Base-by-base conservation (phyloP, 2,888 invertebrate genomes). In the Mallateleia sp. region DNA sequence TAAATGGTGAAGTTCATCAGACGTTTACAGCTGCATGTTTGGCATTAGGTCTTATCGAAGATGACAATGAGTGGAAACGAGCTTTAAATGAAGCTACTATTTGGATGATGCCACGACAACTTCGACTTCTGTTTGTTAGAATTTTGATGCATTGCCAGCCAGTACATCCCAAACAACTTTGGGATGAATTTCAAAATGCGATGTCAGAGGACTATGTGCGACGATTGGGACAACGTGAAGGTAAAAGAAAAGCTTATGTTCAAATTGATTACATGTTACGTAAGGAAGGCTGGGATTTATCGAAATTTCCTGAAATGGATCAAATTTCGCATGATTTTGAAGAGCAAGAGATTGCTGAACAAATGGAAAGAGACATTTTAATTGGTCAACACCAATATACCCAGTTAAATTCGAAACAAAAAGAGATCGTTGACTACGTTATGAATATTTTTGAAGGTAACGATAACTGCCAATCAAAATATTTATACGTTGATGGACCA, bases 381-480 rank as follows among this genome's bases (percentile, higher is more conserved):
- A 32, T 67, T 15, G 67, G 67, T 15, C 20, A 67, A 52, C 52
- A 52, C 32, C 67, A 67, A 52, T 67, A 67, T 52, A 34, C n/a
- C 20, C 18, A 67, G 14, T 52, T 67, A 18, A 67, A 67, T 67
- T 0, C 5, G 15, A 22, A 20, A 0, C 67, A 67, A 25, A 67
- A 52, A 34, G 2, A 1, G 0, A 32, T 67, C 7, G 34, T 67
- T 50, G 67, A 67, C 47, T 22, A 67, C 20, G 34, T 34, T 47
- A 14, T 47, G 5, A 24, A 42, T 6, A 14, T 2, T 24, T 62
- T 3, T 62, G 20, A 60, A n/a, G n/a, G n/a, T 24, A 20, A 60
- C 15, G 6, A 34, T 20, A n/a, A n/a, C n/a, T n/a, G n/a, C 14
- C 38, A 38, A 14, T 11, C 14, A 11, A 58, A 58, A 32, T 32